Conservation (phyloP, 2,113 vertebrate genomes). For the Pachyramphus minor region DNA sequence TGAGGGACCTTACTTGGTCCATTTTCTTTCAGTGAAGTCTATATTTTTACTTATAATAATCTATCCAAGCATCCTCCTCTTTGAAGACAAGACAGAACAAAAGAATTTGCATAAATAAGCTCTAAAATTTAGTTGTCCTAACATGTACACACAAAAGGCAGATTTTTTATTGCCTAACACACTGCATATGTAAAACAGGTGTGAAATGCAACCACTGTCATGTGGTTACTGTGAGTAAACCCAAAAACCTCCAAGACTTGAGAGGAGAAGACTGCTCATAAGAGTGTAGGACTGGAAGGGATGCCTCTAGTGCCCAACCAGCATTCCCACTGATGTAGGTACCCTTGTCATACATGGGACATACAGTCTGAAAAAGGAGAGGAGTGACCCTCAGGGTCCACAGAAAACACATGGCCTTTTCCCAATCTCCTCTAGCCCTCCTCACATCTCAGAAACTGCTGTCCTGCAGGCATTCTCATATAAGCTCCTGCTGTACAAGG, state of each 20-base stretch:
- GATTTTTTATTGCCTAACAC: neutral
- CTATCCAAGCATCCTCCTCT: neutral
- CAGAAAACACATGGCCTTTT: neutral
- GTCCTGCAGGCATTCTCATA: neutral
- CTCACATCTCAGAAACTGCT: neutral
- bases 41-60: neutral
- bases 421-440: neutral
- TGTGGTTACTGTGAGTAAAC: neutral
- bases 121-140: neutral
- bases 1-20: neutral
- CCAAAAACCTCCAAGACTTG: neutral
- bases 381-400: neutral
- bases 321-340: neutral
- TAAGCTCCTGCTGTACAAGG: neutral
- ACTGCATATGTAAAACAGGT: neutral
- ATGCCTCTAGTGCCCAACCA: neutral
- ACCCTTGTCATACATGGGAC: neutral
- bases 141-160: neutral
- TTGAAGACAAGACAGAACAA: neutral
- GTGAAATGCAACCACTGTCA: neutral
- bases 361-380: neutral
- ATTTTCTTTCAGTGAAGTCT: neutral
- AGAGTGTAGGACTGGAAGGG: neutral
- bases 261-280: neutral
- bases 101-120: neutral